These are phyloP conservation scores for Coregonus sp. DNA, from an alignment of 2,797 vertebrate genomes.

Conservation along the genomic window DNA sequence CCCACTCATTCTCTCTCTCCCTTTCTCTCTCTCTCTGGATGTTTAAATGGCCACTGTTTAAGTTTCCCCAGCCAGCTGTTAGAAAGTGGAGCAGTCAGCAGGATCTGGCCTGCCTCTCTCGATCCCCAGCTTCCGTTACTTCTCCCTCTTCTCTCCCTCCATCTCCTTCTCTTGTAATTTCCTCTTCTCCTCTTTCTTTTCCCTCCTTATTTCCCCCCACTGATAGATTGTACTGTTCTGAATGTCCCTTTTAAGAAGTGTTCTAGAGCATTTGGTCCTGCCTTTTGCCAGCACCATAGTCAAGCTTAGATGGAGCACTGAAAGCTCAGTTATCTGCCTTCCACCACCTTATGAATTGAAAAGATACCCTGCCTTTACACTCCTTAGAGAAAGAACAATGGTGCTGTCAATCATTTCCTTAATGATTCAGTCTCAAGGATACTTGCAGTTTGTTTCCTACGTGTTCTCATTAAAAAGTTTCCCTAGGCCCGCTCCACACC, in stretches of 20 bases:
- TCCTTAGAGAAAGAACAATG: neutral
- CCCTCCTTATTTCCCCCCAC: neutral
- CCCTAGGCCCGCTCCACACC: neutral
- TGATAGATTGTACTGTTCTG: constrained; percentile 31
- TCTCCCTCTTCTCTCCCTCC: constrained; percentile 31
- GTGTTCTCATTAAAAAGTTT: neutral
- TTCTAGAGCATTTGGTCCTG: neutral
- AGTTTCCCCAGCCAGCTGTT: constrained; percentile 60
- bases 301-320: neutral
- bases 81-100: constrained; percentile 59
- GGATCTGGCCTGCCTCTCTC: constrained; percentile 37
- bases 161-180: constrained; percentile 33
- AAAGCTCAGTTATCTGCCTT: too few relatives aligned
- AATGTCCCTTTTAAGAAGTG: constrained; percentile 3
- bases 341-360: too few relatives aligned
- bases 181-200: constrained; percentile 6
- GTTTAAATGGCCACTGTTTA: constrained; percentile 60
- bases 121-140: constrained; percentile 30
- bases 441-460: neutral
- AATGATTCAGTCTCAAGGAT: neutral
- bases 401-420: neutral
- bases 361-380: too few relatives aligned
- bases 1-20: constrained; percentile 20
- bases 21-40: constrained; percentile 52
- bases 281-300: neutral